Evolutionary conservation across 2,888 invertebrate species (phyloP).

Genomic region (Bedellia somnulentella): DNA sequence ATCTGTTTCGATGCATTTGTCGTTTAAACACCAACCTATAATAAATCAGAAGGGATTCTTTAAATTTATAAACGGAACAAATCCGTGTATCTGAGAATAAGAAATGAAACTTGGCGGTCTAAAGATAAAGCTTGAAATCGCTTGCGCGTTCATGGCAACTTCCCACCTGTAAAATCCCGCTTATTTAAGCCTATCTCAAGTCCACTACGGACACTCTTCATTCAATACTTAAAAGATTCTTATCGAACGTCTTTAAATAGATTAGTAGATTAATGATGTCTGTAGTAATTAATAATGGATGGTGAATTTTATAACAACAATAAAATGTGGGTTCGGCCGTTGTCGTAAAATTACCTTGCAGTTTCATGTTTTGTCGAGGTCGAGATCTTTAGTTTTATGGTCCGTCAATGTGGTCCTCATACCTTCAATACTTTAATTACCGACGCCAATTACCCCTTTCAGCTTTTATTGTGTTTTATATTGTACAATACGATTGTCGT

Average conservation of each 20-base stretch:
- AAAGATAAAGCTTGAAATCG: slow-evolving; percentile 11
- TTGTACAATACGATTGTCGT: slow-evolving; percentile 18
- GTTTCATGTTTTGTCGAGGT: slow-evolving; percentile 43
- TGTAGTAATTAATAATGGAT: slow-evolving; percentile 62
- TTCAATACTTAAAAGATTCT: slow-evolving; percentile 63
- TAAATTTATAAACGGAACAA: slow-evolving; percentile 16
- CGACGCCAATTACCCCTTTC: slow-evolving; percentile 19
- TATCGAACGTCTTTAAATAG: slow-evolving; percentile 60
- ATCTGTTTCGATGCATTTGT: slow-evolving; percentile 62
- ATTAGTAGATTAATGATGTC: slow-evolving; percentile 62
- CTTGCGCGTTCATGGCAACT: slow-evolving; percentile 3
- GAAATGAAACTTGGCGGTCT: slow-evolving; percentile 12
- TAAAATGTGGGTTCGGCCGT: slow-evolving; percentile 50
- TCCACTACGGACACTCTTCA: slow-evolving; percentile 59
- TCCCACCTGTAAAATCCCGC: slow-evolving; percentile 14
- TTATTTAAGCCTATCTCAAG: slow-evolving; percentile 58
- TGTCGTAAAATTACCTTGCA: slow-evolving; percentile 51
- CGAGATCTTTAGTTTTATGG: slow-evolving; percentile 39
- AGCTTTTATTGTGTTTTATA: slow-evolving; percentile 37
- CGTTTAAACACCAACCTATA: slow-evolving; percentile 61
- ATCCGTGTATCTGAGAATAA: slow-evolving; percentile 6
- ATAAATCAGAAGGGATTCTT: slow-evolving; percentile 45
- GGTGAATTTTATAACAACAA: slow-evolving; percentile 60
- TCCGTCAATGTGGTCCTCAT: slow-evolving; percentile 53
- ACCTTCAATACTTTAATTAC: slow-evolving; percentile 55